Evolutionary conservation across 2,113 vertebrate genomes (phyloP), one percentile per base, ranked within the genome.

Genomic region (Narcine bancroftii): DNA sequence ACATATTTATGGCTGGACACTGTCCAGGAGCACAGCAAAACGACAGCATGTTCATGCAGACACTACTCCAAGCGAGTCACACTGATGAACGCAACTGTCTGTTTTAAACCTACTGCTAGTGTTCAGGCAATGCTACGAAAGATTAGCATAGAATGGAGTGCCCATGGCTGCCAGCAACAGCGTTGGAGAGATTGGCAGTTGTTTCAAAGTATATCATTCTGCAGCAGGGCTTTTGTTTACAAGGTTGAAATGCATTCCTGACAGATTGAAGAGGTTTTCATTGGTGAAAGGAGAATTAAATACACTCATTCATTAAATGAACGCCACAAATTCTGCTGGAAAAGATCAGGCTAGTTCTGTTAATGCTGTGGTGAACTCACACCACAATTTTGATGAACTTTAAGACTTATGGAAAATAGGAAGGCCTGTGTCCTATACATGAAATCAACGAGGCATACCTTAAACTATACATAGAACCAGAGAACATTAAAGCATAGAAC

Each of bases 171-270:
- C 50, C 17, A 72, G 26, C 33, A 72, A 6, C 6, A 13, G 33
- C 50, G 2, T 79, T 76, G 42, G 26, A 29, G 42, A 77, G 39
- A 45, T 45, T 24, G 39, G 36, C 39, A 42, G 72, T 39, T n/a
- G 39, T 75, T 77, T 75, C 36, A 39, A 19, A 42, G 39, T 42
- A 42, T 45, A 15, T 45, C 42, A 39, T 77, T 45, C 75, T 77
- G 39, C 7, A 81, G 45, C 45, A 81, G 45, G 47, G 77, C 24
- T 47, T 81, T 6, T 50, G 77, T 47, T 77, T 77, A 45, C 77
- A 81, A 81, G 45, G 47, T 81, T 87, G 53, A 60, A 87, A 87
- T n/a, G 26, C 53, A 87, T 87, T 60, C n/a, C 17, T 87, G 81
- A 33, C 53, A 60, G 33, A 21, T 87, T n/a, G 15, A 87, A 56